Evolutionary conservation across 2,113 vertebrate species (phyloP), one percentile per base, ranked within the genome.

Genomic region (Casuarius casuarius): DNA sequence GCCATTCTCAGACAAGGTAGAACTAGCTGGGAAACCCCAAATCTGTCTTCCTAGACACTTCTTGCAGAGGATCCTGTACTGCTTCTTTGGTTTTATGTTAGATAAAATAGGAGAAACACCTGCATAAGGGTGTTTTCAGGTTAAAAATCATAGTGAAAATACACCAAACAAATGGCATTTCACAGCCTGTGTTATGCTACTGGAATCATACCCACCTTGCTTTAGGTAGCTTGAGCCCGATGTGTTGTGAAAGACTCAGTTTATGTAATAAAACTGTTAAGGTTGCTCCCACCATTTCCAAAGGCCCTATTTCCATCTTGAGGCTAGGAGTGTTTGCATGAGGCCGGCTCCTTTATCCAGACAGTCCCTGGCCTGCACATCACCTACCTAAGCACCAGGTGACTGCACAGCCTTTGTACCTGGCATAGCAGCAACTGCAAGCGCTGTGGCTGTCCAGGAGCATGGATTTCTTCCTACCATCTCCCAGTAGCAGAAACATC

Each of bases 1-100:
- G 76, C 71, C 11, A 33, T 54, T 79, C 62, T 87, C 78, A 85
- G 89, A 87, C 87, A 89, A 92, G 75, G 86, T 19, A 65, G 74
- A 91, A 77, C 89, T 90, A 82, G 78, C 93, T 95, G 95, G 94
- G 95, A 96, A 96, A 79, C 42, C 82, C 93, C 92, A 89, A 81
- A 92, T 94, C 89, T 91, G 80, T 90, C 80, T 89, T 92, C 35
- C 29, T 71, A 75, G 58, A 73, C 59, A 22, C 71, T 56, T 68
- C n/a, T 25, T 70, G 91, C 58, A 62, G 84, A 95, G 91, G 74
- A 95, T 91, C 94, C 81, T 82, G 35, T 78, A 40, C 58, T 2
- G 3, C 35, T 79, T 17, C 58, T 84, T 92, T 96, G 94, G 94
- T 93, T 94, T 94, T 73, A 84, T 89, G 81, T 91, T 87, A 91